These are phyloP conservation scores for Drosophila tropicalis DNA, from an alignment of 1,140 invertebrate species.

Conservation along the genomic window DNA sequence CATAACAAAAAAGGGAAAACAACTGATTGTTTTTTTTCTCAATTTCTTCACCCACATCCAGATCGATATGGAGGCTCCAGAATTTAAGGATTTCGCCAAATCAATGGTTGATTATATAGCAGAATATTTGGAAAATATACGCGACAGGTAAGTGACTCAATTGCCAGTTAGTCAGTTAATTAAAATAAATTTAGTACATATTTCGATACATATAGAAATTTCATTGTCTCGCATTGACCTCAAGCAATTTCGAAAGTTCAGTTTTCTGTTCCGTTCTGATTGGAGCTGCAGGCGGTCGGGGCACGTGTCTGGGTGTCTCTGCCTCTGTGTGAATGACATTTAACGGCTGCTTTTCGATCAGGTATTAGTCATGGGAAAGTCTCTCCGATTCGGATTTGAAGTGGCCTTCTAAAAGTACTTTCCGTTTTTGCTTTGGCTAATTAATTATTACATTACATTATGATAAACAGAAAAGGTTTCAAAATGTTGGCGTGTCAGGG, in stretches of 20 bases:
- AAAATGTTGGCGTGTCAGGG: constrained; percentile 49
- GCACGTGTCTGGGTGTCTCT: constrained; percentile 11
- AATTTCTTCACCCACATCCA: constrained; percentile 23
- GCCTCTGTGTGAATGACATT: constrained; percentile 48
- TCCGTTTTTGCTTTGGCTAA: constrained; percentile 40
- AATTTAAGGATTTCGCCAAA: constrained; percentile 91
- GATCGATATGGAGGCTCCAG: constrained; percentile 89
- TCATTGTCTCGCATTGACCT: constrained; percentile 56
- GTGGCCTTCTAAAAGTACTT: constrained; percentile 56
- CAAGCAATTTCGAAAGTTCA: constrained; percentile 62
- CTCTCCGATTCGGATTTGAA: constrained; percentile 10
- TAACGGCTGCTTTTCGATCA: constrained; percentile 30
- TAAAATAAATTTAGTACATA: constrained; percentile 58
- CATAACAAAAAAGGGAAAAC: neutral
- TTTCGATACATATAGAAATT: constrained; percentile 41
- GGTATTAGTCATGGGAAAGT: constrained; percentile 58
- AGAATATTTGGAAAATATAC: constrained; percentile 92
- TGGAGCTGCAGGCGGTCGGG: constrained; percentile 25
- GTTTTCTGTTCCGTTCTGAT: constrained; percentile 29
- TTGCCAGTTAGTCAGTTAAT: constrained; percentile 20
- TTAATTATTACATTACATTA: constrained; percentile 32
- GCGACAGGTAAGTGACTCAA: constrained; percentile 87
- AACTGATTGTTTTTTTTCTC: neutral
- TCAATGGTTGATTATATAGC: constrained; percentile 92
- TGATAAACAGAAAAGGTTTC: constrained; percentile 37